These are phyloP conservation scores for Andrena flavipes DNA, from an alignment of 2,888 invertebrate species.

Conservation along the genomic window DNA sequence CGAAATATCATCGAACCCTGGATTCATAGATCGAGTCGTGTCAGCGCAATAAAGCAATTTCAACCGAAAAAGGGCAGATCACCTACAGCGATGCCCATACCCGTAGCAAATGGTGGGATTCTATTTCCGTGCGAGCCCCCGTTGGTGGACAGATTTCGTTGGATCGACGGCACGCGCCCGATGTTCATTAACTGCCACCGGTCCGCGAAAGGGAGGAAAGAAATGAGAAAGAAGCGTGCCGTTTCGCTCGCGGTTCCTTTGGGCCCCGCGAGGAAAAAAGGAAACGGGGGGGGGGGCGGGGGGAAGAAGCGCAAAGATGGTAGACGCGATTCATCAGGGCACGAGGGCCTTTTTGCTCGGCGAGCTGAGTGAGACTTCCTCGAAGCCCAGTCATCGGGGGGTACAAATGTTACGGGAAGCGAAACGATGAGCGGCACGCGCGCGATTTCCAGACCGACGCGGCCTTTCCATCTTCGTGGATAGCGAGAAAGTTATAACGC, in stretches of 20 bases:
- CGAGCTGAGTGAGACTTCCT: slow-evolving; percentile 54
- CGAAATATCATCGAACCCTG: neutral
- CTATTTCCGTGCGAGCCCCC: slow-evolving; percentile 49
- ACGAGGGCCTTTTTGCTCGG: slow-evolving; percentile 33
- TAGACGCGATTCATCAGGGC: slow-evolving; percentile 41
- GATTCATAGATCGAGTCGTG: neutral
- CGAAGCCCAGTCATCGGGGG: slow-evolving; percentile 42
- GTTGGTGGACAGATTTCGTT: slow-evolving; percentile 56
- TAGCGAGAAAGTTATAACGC: neutral
- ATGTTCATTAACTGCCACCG: slow-evolving; percentile 68
- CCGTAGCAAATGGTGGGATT: slow-evolving; percentile 38
- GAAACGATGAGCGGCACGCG: slow-evolving; percentile 9
- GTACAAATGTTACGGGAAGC: slow-evolving; percentile 41
- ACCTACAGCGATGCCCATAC: slow-evolving; percentile 23
- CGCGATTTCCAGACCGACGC: slow-evolving; percentile 21
- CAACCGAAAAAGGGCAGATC: slow-evolving; percentile 25
- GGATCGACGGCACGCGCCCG: slow-evolving; percentile 71
- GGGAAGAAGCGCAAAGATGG: slow-evolving; percentile 32
- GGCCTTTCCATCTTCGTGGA: neutral
- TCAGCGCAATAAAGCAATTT: neutral
- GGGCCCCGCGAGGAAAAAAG: slow-evolving; percentile 56
- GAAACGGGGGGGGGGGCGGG: neutral
- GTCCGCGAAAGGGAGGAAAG: slow-evolving; percentile 35
- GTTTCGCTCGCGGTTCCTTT: slow-evolving; percentile 79
- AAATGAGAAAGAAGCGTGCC: slow-evolving; percentile 73